Evolutionary conservation across 2,888 invertebrate species (phyloP).

Genomic region (Nephrotoma guestfalica): DNA sequence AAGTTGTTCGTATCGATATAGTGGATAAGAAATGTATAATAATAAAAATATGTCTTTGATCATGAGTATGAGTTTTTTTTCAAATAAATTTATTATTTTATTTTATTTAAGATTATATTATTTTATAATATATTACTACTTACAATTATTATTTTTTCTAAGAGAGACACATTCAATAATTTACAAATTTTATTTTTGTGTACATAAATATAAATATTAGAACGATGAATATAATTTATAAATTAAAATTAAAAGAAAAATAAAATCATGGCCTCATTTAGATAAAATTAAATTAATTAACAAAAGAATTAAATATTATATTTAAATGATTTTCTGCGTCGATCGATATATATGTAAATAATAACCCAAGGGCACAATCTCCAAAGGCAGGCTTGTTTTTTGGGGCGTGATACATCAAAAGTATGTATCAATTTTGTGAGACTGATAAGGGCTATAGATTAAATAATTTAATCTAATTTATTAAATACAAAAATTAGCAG

Average conservation of each 20-base stretch:
- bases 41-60: neutral
- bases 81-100: neutral
- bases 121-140: neutral
- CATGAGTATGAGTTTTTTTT: neutral
- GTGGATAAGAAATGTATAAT: neutral
- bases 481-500: neutral
- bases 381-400: neutral
- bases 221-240: neutral
- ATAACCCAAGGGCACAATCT: neutral
- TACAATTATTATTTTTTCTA: neutral
- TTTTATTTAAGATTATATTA: neutral
- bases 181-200: neutral
- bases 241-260: neutral
- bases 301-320: neutral
- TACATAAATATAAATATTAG: neutral
- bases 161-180: neutral
- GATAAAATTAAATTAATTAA: neutral
- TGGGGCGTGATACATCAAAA: neutral
- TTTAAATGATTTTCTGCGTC: neutral
- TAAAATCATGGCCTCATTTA: neutral
- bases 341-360: neutral
- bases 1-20: conserved; percentile 3
- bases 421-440: neutral
- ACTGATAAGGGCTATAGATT: neutral
- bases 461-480: neutral